phyloP scores from a whole-genome alignment of 2,113 vertebrate species.

The Chionodraco myersi region DNA sequence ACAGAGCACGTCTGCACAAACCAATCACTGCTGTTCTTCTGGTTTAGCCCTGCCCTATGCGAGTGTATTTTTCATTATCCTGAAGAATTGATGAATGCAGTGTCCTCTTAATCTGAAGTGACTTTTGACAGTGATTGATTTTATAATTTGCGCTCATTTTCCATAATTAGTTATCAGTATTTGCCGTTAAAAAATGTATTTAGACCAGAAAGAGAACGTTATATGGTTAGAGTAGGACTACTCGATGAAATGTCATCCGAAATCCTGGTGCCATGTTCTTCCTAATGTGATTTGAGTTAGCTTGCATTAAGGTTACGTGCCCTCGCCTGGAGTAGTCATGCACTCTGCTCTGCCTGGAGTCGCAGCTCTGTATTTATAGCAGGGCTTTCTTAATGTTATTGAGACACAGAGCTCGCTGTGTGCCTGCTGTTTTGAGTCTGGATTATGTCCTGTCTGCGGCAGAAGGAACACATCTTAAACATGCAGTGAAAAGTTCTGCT shows the following conservation, averaged over 20 bases:
- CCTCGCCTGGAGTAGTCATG: slow-evolving; percentile 25
- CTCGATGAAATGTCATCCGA: neutral
- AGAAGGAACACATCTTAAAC: neutral
- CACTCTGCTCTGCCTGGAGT: slow-evolving; percentile 13
- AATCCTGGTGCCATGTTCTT: neutral
- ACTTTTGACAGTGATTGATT: neutral
- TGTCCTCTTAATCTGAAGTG: neutral
- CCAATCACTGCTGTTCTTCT: neutral
- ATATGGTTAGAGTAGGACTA: neutral
- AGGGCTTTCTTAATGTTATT: slow-evolving; percentile 69
- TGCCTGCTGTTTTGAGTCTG: slow-evolving; percentile 46
- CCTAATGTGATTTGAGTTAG: slow-evolving; percentile 21
- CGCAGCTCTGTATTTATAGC: slow-evolving; percentile 68
- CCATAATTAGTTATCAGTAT: neutral
- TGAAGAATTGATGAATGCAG: too few species aligned
- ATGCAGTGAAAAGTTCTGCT: slow-evolving; percentile 1
- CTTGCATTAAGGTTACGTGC: slow-evolving; percentile 21
- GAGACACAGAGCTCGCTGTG: slow-evolving; percentile 52
- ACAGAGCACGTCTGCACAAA: slow-evolving; percentile 13
- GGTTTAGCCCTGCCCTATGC: neutral
- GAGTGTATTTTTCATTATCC: too few species aligned
- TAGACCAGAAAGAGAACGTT: neutral
- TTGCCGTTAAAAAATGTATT: neutral
- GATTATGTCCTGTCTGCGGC: slow-evolving; percentile 44
- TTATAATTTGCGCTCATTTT: neutral